Conservation (phyloP, 1,140 invertebrate genomes). For the Drosophila aff. region DNA sequence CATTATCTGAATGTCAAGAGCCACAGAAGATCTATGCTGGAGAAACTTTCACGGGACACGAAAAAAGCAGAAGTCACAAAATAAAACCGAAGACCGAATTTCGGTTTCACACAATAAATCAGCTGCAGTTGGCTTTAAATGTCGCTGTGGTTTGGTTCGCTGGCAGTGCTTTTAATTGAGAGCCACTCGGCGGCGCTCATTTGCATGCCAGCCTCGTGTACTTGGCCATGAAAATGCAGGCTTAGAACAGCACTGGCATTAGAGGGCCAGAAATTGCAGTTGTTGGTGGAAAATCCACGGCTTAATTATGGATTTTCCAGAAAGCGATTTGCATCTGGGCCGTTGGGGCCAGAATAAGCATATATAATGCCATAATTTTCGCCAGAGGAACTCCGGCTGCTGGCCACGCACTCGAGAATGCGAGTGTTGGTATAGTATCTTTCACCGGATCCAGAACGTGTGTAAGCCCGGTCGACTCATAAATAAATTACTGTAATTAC, state of each 20-base stretch:
- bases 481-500: slow-evolving; percentile 79
- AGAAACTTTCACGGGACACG: slow-evolving; percentile 67
- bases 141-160: slow-evolving; percentile 28
- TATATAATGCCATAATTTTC: slow-evolving; percentile 50
- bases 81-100: slow-evolving; percentile 37
- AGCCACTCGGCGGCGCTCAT: slow-evolving; percentile 49
- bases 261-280: slow-evolving; percentile 23
- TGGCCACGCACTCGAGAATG: slow-evolving; percentile 40
- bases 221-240: slow-evolving; percentile 57
- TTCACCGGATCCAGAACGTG: slow-evolving; percentile 56
- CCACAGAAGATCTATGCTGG: slow-evolving; percentile 34
- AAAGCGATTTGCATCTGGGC: slow-evolving; percentile 38
- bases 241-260: slow-evolving; percentile 32
- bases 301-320: slow-evolving; percentile 53
- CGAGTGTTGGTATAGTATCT: slow-evolving; percentile 17
- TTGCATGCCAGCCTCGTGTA: slow-evolving; percentile 60
- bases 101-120: slow-evolving; percentile 82
- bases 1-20: slow-evolving; percentile 72
- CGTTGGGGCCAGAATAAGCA: slow-evolving; percentile 25
- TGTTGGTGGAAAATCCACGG: slow-evolving; percentile 26
- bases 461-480: slow-evolving; percentile 47
- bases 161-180: slow-evolving; percentile 65
- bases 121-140: slow-evolving; percentile 65
- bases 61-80: slow-evolving; percentile 45
- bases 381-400: slow-evolving; percentile 26